Evolutionary conservation across 2,888 invertebrate species (phyloP).

Genomic region (Pasiphila rectangulata): DNA sequence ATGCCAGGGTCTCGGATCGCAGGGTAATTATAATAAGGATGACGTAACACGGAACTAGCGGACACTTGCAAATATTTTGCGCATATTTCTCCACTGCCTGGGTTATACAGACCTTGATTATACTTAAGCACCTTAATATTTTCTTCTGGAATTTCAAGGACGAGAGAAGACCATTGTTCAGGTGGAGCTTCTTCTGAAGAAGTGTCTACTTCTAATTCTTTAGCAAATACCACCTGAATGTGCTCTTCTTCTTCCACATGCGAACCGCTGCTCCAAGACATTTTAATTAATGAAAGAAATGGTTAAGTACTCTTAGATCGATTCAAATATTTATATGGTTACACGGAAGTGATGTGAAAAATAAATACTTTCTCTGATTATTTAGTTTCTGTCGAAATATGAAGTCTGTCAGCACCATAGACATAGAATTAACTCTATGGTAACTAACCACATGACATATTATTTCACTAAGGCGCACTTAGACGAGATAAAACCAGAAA

Average conservation of each 20-base stretch:
- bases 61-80: conserved; percentile 58
- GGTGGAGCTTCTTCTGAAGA: conserved; percentile 57
- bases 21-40: conserved; percentile 60
- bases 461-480: no score
- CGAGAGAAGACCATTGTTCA: conserved; percentile 60
- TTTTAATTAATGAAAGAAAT: no score
- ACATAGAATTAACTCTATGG: no score
- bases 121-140: conserved; percentile 42
- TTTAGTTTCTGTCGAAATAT: no score
- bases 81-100: conserved; percentile 60
- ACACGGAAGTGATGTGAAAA: no score
- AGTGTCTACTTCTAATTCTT: conserved; percentile 32
- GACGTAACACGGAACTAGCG: conserved; percentile 50
- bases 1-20: conserved; percentile 59
- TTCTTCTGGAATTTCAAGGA: conserved; percentile 35
- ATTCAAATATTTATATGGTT: no score
- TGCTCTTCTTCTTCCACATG: neutral
- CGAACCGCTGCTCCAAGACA: neutral
- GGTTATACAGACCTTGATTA: conserved; percentile 45
- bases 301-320: no score
- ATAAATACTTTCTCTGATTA: no score
- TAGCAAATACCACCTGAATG: conserved; percentile 25
- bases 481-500: no score
- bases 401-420: no score
- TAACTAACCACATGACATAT: no score